These are phyloP conservation scores for Elgonia sp. DNA, from an alignment of 2,888 invertebrate species.

Conservation along the genomic window DNA sequence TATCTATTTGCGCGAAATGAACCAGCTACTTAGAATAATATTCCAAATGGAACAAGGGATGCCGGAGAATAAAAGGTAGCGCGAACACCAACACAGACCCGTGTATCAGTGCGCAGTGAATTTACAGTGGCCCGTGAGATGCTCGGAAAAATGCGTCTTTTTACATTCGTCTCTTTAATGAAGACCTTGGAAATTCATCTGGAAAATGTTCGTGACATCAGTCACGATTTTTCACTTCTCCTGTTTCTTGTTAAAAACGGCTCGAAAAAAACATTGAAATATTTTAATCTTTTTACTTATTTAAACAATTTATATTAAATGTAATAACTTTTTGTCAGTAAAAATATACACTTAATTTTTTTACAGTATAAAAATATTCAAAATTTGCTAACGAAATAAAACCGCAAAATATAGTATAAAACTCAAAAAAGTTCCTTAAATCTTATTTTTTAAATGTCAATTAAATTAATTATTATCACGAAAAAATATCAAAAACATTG, in stretches of 20 bases:
- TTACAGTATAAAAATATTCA: no score
- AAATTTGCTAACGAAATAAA: no score
- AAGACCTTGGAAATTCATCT: slow-evolving; percentile 69
- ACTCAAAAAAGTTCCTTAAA: no score
- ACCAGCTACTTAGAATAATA: slow-evolving; percentile 59
- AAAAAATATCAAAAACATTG: no score
- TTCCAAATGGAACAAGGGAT: slow-evolving; percentile 49
- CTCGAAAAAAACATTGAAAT: neutral
- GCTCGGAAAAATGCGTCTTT: slow-evolving; percentile 54
- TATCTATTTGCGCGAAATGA: slow-evolving; percentile 55
- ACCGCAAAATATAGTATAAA: no score
- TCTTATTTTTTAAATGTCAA: no score
- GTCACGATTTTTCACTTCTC: slow-evolving; percentile 28
- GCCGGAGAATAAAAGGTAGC: slow-evolving; percentile 43
- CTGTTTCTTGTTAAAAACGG: slow-evolving; percentile 10
- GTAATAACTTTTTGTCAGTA: no score
- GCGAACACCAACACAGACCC: slow-evolving; percentile 19
- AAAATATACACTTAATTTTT: no score
- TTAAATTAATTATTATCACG: no score
- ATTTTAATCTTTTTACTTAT: neutral
- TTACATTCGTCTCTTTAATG: slow-evolving; percentile 65
- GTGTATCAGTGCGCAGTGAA: slow-evolving; percentile 45
- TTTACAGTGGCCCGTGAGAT: slow-evolving; percentile 55
- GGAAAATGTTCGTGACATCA: slow-evolving; percentile 57
- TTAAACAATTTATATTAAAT: no score